Conservation (phyloP, 2,113 vertebrate genomes). For the Mus spicilegus region DNA sequence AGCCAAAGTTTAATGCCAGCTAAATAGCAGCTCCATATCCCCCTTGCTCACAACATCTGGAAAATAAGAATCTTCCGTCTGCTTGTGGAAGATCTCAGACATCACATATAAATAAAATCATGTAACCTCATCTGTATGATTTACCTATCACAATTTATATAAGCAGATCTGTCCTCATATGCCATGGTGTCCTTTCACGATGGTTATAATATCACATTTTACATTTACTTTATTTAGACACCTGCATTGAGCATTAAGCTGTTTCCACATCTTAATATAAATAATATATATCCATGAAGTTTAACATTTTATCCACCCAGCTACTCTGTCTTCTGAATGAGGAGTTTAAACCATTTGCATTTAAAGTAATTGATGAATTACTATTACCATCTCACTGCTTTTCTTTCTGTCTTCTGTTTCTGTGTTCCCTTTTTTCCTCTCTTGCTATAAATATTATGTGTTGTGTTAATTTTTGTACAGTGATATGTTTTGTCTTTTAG, state of each 20-base stretch:
- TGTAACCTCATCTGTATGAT: neutral
- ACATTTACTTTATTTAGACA: neutral
- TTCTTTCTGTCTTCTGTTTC: neutral
- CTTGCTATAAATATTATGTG: neutral
- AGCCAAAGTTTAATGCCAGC: neutral
- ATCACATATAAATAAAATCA: neutral
- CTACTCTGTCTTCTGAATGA: neutral
- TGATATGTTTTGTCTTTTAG: neutral
- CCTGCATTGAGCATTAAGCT: neutral
- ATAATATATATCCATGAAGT: neutral
- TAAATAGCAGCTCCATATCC: neutral
- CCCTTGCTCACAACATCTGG: neutral
- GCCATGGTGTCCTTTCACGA: neutral
- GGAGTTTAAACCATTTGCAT: neutral
- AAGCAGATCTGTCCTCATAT: neutral
- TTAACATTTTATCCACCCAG: neutral
- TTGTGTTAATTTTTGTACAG: neutral
- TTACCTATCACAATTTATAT: neutral
- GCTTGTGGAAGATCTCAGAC: neutral
- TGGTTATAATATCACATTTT: neutral
- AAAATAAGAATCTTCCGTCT: neutral
- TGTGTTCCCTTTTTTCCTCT: neutral
- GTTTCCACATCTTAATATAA: neutral
- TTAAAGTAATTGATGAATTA: neutral
- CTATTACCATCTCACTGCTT: neutral